Percentiles rank a stretch among this genome's conserved stretches.
Evolutionary conservation across 2,113 vertebrate genomes (phyloP).

Genomic region (Myotis brandtii): DNA sequence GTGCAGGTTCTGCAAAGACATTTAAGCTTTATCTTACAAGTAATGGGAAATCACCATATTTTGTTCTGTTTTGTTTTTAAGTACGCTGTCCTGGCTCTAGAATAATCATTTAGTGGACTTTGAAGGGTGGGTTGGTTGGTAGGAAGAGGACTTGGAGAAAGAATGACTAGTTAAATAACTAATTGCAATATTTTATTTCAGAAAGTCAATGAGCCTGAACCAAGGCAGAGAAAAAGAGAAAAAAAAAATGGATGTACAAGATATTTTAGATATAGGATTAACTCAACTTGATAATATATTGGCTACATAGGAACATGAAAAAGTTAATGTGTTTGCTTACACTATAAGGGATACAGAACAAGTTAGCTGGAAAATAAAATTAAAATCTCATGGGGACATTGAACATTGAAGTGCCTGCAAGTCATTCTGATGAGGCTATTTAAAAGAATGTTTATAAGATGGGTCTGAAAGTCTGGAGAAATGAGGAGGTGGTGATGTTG

Average conservation of each 20-base stretch:
- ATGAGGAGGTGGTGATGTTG: neutral
- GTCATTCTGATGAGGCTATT: neutral
- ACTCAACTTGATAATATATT: neutral
- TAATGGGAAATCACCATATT: neutral
- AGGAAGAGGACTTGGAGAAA: neutral
- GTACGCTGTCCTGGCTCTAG: neutral
- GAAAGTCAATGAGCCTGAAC: neutral
- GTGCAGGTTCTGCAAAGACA: neutral
- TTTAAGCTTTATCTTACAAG: neutral
- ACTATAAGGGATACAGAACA: neutral
- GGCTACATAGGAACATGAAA: conserved; percentile 1
- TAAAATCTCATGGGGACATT: neutral
- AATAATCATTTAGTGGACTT: neutral
- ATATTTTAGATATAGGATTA: neutral
- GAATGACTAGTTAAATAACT: neutral
- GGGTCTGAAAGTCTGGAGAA: neutral
- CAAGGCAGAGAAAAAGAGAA: neutral
- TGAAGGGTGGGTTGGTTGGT: neutral
- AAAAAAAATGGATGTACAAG: neutral
- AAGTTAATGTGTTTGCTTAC: neutral
- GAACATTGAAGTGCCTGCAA: neutral
- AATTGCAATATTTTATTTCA: neutral
- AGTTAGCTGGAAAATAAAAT: neutral
- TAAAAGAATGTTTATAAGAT: neutral
- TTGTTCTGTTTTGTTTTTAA: conserved; percentile 34